Evolutionary conservation across 2,113 vertebrate species (phyloP).

Genomic region (Rhizomys pruinosus): DNA sequence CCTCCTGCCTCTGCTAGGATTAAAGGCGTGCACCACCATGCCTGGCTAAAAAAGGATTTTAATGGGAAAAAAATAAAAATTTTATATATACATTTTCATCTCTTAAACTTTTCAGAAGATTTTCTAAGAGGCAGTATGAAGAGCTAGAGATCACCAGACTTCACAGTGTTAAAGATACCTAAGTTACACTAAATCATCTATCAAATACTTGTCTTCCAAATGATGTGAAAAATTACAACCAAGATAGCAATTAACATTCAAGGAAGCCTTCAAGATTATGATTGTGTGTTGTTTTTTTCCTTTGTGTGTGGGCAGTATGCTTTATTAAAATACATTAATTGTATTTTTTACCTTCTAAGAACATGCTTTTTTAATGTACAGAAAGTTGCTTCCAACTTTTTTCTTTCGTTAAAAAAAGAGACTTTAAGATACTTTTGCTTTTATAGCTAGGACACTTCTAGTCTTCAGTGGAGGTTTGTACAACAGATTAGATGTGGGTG

Average conservation of each 20-base stretch:
- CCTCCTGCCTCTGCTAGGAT: too few species aligned
- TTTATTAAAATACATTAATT: constrained; percentile 71
- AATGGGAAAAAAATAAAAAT: constrained; percentile 61
- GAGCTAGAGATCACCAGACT: constrained; percentile 56
- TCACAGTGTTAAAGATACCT: constrained; percentile 37
- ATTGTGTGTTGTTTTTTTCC: constrained; percentile 27
- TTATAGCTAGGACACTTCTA: constrained; percentile 58
- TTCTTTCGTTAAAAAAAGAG: constrained; percentile 9
- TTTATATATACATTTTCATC: constrained; percentile 57
- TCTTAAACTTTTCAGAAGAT: constrained; percentile 65
- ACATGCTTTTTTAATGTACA: constrained; percentile 68
- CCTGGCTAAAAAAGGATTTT: constrained; percentile 53
- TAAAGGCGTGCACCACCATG: too few species aligned
- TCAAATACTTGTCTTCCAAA: constrained; percentile 48
- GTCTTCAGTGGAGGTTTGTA: constrained; percentile 38
- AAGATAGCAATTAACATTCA: not conserved
- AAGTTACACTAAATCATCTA: constrained; percentile 42
- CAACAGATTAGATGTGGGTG: constrained; percentile 13
- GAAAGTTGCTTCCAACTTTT: constrained; percentile 68
- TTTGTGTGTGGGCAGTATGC: constrained; percentile 63
- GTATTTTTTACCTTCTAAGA: constrained; percentile 64
- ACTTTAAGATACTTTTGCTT: constrained; percentile 62
- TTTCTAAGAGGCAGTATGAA: constrained; percentile 57
- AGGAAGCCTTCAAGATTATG: constrained; percentile 64
- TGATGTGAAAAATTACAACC: constrained; percentile 1